Conservation (phyloP, 2,888 invertebrate genomes). For the Cephus runcator region DNA sequence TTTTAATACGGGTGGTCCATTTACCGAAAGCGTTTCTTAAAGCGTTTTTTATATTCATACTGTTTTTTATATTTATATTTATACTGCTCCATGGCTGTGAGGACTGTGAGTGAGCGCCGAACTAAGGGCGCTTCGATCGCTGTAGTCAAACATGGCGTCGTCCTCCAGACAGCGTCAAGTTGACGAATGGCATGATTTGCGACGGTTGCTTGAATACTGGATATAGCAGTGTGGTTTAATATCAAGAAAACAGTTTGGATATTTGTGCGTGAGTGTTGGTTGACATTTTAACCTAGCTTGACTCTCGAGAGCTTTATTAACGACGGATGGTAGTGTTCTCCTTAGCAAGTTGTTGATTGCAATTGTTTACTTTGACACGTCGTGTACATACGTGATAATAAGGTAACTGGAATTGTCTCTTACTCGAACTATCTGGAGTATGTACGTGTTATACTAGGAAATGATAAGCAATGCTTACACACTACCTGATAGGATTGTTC, state of each 20-base stretch:
- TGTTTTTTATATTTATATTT: not conserved
- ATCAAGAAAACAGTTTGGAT: not conserved
- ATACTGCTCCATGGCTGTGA: not conserved
- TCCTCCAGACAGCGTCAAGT: not conserved
- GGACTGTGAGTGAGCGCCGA: not conserved
- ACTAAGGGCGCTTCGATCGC: too few relatives aligned
- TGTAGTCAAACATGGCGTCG: not conserved
- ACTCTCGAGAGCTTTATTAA: not conserved
- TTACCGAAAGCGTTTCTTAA: too few relatives aligned
- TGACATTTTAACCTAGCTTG: not conserved
- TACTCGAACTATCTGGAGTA: not conserved
- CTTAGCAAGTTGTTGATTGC: not conserved
- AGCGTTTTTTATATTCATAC: too few relatives aligned
- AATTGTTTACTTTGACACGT: not conserved
- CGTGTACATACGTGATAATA: not conserved
- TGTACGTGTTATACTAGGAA: not conserved
- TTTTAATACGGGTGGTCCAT: too few relatives aligned
- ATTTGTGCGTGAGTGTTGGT: not conserved
- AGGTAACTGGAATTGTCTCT: not conserved
- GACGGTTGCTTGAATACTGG: not conserved
- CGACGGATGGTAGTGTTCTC: not conserved
- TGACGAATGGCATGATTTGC: not conserved
- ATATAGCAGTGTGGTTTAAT: not conserved
- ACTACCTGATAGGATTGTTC: not conserved
- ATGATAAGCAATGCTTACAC: not conserved